A percentile compares a stretch with the other conserved stretches of the same genome.
These are phyloP conservation scores for Panopea generosa DNA, from an alignment of 2,888 invertebrate genomes.

Conservation along the genomic window DNA sequence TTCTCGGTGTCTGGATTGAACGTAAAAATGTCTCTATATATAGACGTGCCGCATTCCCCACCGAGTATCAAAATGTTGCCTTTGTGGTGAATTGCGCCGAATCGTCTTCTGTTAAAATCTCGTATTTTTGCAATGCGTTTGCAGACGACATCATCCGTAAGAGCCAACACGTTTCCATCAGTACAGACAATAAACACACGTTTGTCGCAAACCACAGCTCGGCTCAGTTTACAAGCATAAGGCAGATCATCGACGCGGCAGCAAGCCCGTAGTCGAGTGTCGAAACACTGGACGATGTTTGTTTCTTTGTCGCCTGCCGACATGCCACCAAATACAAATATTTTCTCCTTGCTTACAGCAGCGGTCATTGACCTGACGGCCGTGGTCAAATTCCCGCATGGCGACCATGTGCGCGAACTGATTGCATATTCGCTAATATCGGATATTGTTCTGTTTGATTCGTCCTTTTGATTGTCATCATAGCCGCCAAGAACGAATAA, in stretches of 20 bases:
- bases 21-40: slow-evolving; percentile 67
- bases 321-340: slow-evolving; percentile 73
- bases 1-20: slow-evolving; percentile 66
- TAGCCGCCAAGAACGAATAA: slow-evolving; percentile 72
- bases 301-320: slow-evolving; percentile 70
- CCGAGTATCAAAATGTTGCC: slow-evolving; percentile 68
- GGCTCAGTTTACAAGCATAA: slow-evolving; percentile 68
- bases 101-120: slow-evolving; percentile 68
- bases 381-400: slow-evolving; percentile 58
- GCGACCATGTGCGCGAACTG: slow-evolving; percentile 63
- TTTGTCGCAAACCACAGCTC: slow-evolving; percentile 71
- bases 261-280: slow-evolving; percentile 66
- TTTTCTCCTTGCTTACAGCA: slow-evolving; percentile 71
- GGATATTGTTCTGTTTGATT: slow-evolving; percentile 61
- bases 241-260: slow-evolving; percentile 65
- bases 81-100: slow-evolving; percentile 67
- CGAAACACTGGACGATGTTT: slow-evolving; percentile 71
- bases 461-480: slow-evolving; percentile 72
- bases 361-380: slow-evolving; percentile 71
- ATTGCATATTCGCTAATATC: slow-evolving; percentile 71
- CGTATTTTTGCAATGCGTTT: slow-evolving; percentile 62
- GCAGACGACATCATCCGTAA: slow-evolving; percentile 61
- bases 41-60: slow-evolving; percentile 65
- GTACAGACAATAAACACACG: slow-evolving; percentile 71
- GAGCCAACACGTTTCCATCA: slow-evolving; percentile 68